A percentile compares a stretch with the other conserved stretches of the same genome.
Evolutionary conservation across 2,888 invertebrate genomes (phyloP).

Genomic region (Cerastis leucographa): DNA sequence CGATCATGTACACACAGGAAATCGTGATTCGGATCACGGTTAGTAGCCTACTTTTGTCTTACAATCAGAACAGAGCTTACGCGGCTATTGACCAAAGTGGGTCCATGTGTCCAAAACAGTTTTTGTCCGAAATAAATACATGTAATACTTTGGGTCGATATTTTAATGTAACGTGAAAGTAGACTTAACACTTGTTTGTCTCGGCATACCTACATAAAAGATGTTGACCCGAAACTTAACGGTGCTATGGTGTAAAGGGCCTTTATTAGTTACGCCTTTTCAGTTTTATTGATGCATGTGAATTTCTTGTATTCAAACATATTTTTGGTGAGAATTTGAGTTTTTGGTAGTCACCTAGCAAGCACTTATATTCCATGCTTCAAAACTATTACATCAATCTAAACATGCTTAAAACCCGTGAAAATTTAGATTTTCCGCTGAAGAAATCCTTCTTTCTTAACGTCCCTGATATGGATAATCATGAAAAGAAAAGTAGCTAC

Average conservation of each 20-base stretch:
- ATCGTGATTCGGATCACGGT: conserved; percentile 52
- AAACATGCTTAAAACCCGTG: conserved; percentile 22
- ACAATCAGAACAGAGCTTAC: conserved; percentile 16
- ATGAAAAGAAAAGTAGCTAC: conserved; percentile 22
- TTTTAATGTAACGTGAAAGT: conserved; percentile 51
- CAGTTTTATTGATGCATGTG: conserved; percentile 31
- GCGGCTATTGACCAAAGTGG: conserved; percentile 29
- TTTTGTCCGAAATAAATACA: conserved; percentile 33
- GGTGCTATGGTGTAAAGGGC: conserved; percentile 53
- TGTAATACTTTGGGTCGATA: conserved; percentile 24
- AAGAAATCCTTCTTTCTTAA: not conserved
- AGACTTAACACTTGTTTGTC: conserved; percentile 46
- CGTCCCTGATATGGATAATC: conserved; percentile 23
- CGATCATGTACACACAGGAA: conserved; percentile 36
- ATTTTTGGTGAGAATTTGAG: not conserved
- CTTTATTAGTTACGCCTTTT: conserved; percentile 31
- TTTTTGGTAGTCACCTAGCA: not conserved
- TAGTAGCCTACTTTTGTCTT: conserved; percentile 23
- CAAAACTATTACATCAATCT: not conserved
- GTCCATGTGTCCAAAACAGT: conserved; percentile 25
- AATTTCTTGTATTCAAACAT: not conserved
- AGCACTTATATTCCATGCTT: not conserved
- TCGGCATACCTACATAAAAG: conserved; percentile 45
- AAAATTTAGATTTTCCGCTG: not conserved
- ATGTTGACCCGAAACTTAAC: conserved; percentile 61